Base-by-base conservation (phyloP, 2,113 vertebrate genomes). In the Esox niger region DNA sequence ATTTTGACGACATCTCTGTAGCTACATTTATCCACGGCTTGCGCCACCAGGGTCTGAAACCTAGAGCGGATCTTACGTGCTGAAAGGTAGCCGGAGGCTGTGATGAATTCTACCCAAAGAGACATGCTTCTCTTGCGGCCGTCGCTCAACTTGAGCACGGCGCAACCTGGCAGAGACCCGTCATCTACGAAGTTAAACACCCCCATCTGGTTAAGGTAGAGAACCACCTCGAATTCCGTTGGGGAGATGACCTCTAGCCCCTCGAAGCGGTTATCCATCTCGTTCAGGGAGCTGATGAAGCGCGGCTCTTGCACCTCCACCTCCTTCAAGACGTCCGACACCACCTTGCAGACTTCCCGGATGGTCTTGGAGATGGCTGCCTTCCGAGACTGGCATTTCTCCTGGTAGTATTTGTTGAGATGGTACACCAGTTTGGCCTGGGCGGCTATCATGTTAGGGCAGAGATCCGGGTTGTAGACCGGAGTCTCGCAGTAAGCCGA, bases 381-480 rank as follows among this genome's bases (percentile, higher is more conserved):
- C 78, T 99, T 99, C 67, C 97, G 88, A 81, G 97, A 95, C 82
- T 99, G 97, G 84, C 97, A 99, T 89, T 98, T 98, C 88, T 99
- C 97, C 80, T 96, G 97, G 93, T 99, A 99, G 89, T 99, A 99
- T 87, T 99, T 99, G 86, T 99, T 99, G 54, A 99, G 95, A 76
- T 99, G 97, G 75, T 99, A 99, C 66, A 99, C 97, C 90, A 99
- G 90, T 91, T 99, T 99, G 82, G 97, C 97, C 94, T 98, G 97
- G 62, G 97, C 96, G 82, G 97, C 97, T 89, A 99, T 97, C 97
- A 99, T 99, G 85, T 99, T 99, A 82, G 97, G 97, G 93, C 97
- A 99, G 94, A 99, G 97, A 95, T 99, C 97, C 97, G 97, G 97
- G 69, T 98, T 98, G 85, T 99, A 98, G 74, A 98, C 97, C 97